phyloP scores from a whole-genome alignment of 2,797 vertebrate species.

The Chloroceryle inda region DNA sequence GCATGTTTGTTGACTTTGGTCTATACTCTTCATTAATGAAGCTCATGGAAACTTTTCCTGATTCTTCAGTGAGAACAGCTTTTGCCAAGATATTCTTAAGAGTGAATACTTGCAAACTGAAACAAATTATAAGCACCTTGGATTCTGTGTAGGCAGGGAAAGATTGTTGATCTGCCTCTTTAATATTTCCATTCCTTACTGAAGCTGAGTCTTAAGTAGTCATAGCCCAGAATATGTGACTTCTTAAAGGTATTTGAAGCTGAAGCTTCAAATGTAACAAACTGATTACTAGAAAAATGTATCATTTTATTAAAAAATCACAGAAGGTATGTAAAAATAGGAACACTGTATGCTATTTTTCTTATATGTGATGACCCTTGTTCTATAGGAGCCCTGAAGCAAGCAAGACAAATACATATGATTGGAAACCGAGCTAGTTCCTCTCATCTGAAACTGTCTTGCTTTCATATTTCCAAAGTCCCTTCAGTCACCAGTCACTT shows the following conservation, averaged over 20 bases:
- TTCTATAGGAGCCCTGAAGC: not conserved
- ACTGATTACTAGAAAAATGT: not conserved
- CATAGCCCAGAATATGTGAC: not conserved
- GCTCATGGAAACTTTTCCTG: not conserved
- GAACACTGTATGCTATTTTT: not conserved
- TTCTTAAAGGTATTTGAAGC: not conserved
- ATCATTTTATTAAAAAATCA: not conserved
- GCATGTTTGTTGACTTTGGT: constrained; percentile 24
- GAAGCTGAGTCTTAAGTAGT: not conserved
- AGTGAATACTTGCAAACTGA: not conserved
- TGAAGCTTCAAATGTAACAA: not conserved
- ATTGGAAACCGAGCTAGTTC: not conserved
- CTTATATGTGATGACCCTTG: not conserved
- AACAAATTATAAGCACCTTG: not conserved
- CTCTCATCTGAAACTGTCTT: not conserved
- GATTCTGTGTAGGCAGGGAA: not conserved
- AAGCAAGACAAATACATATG: not conserved
- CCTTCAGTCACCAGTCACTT: not conserved
- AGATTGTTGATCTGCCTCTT: not conserved
- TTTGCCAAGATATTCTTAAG: not conserved
- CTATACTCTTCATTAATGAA: constrained; percentile 10
- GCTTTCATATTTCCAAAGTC: not conserved
- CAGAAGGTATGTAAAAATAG: not conserved
- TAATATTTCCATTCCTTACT: not conserved
- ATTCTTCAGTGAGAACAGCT: not conserved